phyloP scores from a whole-genome alignment of 2,797 vertebrate species.

The Urocyon cinereoargenteus region DNA sequence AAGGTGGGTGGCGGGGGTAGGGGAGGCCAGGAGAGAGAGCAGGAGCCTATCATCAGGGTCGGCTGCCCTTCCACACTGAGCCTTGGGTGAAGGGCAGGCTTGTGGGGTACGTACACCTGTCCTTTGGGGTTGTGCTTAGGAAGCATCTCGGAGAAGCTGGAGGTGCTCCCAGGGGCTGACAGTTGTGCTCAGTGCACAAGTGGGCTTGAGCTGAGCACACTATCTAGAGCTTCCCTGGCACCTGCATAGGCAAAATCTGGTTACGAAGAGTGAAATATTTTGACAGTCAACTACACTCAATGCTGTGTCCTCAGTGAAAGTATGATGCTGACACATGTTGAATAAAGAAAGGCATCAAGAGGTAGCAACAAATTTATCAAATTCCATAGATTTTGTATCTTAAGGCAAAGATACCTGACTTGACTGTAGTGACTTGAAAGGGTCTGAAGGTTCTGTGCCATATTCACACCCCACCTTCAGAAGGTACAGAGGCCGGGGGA shows the following conservation, averaged over 20 bases:
- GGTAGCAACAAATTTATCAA: fast-evolving
- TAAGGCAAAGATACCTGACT: background rate
- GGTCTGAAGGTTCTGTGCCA: background rate
- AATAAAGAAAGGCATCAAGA: background rate
- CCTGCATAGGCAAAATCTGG: background rate
- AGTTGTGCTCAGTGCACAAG: fast-evolving
- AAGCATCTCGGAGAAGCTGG: background rate
- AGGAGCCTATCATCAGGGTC: fast-evolving
- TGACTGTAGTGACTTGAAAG: fast-evolving
- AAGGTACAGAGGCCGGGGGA: background rate
- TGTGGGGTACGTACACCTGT: fast-evolving
- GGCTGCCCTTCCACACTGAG: background rate
- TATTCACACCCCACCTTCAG: background rate
- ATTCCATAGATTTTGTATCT: background rate
- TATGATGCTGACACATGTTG: fast-evolving
- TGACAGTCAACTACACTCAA: background rate
- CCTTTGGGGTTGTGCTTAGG: fast-evolving
- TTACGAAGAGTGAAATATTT: background rate
- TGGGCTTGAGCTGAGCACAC: background rate
- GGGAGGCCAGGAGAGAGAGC: fast-evolving
- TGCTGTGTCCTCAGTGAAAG: fast-evolving
- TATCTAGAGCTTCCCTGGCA: fast-evolving
- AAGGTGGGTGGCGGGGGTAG: fast-evolving
- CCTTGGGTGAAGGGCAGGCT: fast-evolving
- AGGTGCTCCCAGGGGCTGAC: fast-evolving